These are phyloP conservation scores for Drosophila siamana DNA, from an alignment of 2,888 invertebrate species.

Conservation along the genomic window DNA sequence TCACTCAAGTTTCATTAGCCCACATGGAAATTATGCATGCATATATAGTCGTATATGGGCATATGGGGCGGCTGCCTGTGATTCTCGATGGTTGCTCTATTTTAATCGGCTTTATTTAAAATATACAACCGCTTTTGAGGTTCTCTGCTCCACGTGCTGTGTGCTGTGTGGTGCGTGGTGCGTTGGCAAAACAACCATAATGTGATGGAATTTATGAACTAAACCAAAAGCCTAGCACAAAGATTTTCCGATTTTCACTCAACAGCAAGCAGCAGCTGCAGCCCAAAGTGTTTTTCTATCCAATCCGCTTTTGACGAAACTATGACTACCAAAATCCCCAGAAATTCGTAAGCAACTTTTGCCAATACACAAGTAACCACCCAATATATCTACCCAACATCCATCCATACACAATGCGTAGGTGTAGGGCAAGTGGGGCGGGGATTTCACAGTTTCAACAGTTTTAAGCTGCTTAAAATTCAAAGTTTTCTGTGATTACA, in stretches of 20 bases:
- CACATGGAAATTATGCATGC: slow-evolving; percentile 27
- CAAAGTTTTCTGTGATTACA: slow-evolving; percentile 61
- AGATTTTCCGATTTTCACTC: slow-evolving; percentile 29
- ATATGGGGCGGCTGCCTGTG: too few relatives aligned
- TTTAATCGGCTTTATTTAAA: slow-evolving; percentile 29
- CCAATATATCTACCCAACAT: not conserved
- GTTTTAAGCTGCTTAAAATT: slow-evolving; percentile 70
- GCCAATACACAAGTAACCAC: slow-evolving; percentile 8
- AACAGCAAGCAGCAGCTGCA: slow-evolving; percentile 9
- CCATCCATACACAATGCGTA: not conserved
- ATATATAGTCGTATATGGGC: too few relatives aligned
- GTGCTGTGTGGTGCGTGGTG: slow-evolving; percentile 4
- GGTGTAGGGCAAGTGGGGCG: not conserved
- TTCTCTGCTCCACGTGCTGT: not conserved
- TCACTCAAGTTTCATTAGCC: slow-evolving; percentile 42
- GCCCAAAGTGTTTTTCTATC: slow-evolving; percentile 19
- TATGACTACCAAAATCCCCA: slow-evolving; percentile 16
- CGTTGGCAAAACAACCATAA: slow-evolving; percentile 15
- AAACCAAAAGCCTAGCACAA: slow-evolving; percentile 38
- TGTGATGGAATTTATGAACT: slow-evolving; percentile 40
- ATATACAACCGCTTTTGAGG: slow-evolving; percentile 27
- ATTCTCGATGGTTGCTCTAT: slow-evolving; percentile 20
- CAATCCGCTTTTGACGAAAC: slow-evolving; percentile 35
- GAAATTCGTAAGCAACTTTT: slow-evolving; percentile 27
- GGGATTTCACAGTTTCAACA: slow-evolving; percentile 2